Evolutionary conservation across 1,140 invertebrate species (phyloP).

Genomic region (Idris sp.): DNA sequence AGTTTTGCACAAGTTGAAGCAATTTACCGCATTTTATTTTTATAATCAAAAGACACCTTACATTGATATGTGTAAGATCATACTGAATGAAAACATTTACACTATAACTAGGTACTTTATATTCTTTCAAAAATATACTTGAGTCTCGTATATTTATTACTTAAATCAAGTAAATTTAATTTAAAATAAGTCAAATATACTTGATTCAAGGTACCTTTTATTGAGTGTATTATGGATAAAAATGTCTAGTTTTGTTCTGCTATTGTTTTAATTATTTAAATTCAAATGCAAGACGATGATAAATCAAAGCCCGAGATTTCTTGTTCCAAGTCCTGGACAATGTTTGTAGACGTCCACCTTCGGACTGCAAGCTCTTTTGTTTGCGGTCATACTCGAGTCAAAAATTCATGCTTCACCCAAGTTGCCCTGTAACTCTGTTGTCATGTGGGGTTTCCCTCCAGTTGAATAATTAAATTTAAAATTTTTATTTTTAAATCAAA

Average conservation of each 20-base stretch:
- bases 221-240: neutral
- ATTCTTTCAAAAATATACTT: too few relatives aligned
- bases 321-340: too few relatives aligned
- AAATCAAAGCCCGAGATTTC: neutral
- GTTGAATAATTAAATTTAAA: conserved; percentile 20
- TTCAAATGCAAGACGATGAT: too few relatives aligned
- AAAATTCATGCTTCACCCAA: conserved; percentile 72
- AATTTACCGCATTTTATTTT: conserved; percentile 26
- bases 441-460: conserved; percentile 32
- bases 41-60: conserved; percentile 38
- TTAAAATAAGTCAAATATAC: too few relatives aligned
- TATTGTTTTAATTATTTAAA: conserved; percentile 26
- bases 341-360: neutral
- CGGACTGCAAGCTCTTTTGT: conserved; percentile 33
- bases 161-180: too few relatives aligned
- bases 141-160: too few relatives aligned
- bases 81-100: too few relatives aligned
- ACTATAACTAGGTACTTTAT: too few relatives aligned
- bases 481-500: too few relatives aligned
- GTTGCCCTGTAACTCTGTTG: conserved; percentile 20
- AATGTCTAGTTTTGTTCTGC: conserved; percentile 14
- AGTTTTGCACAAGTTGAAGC: conserved; percentile 24
- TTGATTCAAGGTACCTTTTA: too few relatives aligned
- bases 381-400: conserved; percentile 67
- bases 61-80: conserved; percentile 5